These are phyloP conservation scores for Aphis craccivora DNA, from an alignment of 1,140 invertebrate genomes.

Conservation along the genomic window DNA sequence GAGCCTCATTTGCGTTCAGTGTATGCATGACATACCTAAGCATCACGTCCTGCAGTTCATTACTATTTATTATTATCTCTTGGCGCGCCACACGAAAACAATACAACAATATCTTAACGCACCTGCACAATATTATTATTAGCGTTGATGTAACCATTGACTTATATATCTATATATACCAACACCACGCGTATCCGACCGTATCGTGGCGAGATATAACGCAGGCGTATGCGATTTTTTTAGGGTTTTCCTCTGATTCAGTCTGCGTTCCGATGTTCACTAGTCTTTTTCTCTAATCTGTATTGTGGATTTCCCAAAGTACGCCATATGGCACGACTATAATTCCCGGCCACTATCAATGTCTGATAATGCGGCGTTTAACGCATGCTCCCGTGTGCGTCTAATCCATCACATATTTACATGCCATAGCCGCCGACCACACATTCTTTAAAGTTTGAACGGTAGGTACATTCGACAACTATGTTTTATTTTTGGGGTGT, in stretches of 20 bases:
- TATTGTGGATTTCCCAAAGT: not conserved
- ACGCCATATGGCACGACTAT: not conserved
- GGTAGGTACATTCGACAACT: not conserved
- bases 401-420: not conserved
- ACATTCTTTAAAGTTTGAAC: not conserved
- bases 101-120: not conserved
- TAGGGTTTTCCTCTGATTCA: constrained; percentile 8
- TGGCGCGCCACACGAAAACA: not conserved
- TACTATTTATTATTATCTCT: not conserved
- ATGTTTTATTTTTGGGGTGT: not conserved
- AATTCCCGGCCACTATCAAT: not conserved
- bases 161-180: not conserved
- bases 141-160: not conserved
- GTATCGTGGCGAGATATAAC: not conserved
- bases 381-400: not conserved
- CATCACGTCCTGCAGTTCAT: not conserved
- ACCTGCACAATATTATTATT: not conserved
- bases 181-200: not conserved
- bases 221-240: not conserved
- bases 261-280: not conserved
- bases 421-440: not conserved
- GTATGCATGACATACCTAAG: not conserved
- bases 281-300: not conserved
- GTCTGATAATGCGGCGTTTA: not conserved
- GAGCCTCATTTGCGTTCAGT: not conserved